Evolutionary conservation across 2,797 vertebrate species (phyloP), one percentile per base, ranked within the genome.

Genomic region (Alauda arvensis): DNA sequence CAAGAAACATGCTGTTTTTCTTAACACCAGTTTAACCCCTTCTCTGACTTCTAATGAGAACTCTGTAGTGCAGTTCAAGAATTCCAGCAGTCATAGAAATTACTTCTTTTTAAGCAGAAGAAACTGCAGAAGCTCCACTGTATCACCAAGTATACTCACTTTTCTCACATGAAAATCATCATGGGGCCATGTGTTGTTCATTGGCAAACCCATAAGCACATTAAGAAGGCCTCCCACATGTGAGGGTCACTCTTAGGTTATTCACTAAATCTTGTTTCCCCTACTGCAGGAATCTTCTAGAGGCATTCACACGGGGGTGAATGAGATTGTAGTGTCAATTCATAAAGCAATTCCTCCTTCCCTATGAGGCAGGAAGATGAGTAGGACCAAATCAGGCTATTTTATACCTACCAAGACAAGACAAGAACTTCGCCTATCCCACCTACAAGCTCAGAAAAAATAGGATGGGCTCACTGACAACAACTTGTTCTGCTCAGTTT

Each of bases 361-460:
- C 39, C 55, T 46, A 1, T 3, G 20, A 66, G 48, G 29, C 45
- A 26, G 19, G 46, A 82, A 55, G 51, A 79, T 1, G 12, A 81
- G 45, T 9, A 89, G 46, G 34, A 48, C 61, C 70, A 70, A 70
- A 77, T 25, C 24, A 81, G 25, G 42, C 65, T 67, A 77, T 83
- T 94, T 63, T 52, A 70, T 12, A 83, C 53, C 53, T 59, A 46
- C 40, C 31, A 21, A 1, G 16, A 70, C 87, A 37, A 87, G 70
- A 77, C 3, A 2, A 85, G 60, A 90, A 76, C 61, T 92, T 88
- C 0, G 0, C 57, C 89, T 78, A 70, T 29, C 46, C 65, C 67
- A 81, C 77, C 83, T 92, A 94, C 90, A 72, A 82, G 68, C 75
- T 60, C 23, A 62, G 65, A 53, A 63, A 45, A 90, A 87, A 17